Evolutionary conservation across 2,797 vertebrate species (phyloP).

Genomic region (Eleutherodactylus coqui): DNA sequence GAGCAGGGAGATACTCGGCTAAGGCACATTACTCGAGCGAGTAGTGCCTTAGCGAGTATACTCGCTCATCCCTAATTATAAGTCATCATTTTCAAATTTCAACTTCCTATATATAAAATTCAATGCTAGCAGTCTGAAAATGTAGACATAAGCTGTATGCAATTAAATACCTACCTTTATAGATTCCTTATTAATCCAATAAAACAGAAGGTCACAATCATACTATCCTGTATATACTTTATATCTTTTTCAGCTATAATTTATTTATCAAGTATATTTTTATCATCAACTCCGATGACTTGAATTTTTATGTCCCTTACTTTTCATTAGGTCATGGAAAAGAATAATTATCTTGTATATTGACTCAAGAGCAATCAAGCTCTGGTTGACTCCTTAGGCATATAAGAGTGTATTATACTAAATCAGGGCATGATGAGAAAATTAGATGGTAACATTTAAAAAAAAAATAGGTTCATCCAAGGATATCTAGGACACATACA

Average conservation of each 20-base stretch:
- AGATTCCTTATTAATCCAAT: too few relatives aligned
- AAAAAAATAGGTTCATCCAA: not conserved
- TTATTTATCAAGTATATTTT: not conserved
- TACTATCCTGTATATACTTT: too few relatives aligned
- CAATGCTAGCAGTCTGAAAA: too few relatives aligned
- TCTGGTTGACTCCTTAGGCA: not conserved
- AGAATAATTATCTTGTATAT: not conserved
- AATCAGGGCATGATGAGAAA: not conserved
- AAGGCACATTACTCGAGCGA: too few relatives aligned
- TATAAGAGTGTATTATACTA: not conserved
- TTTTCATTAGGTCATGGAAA: not conserved
- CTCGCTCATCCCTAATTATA: too few relatives aligned
- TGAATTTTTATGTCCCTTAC: not conserved
- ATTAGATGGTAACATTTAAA: not conserved
- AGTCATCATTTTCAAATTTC: too few relatives aligned
- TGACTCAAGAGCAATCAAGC: not conserved
- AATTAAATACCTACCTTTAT: too few relatives aligned
- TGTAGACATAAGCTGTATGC: too few relatives aligned
- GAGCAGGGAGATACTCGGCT: too few relatives aligned
- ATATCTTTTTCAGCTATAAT: too few relatives aligned
- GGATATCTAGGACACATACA: not conserved
- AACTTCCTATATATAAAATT: too few relatives aligned
- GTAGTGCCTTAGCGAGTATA: too few relatives aligned
- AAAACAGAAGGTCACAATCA: not conserved
- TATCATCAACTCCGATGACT: not conserved